Evolutionary conservation across 2,113 vertebrate species (phyloP).

Genomic region (Larimichthys polyactis): DNA sequence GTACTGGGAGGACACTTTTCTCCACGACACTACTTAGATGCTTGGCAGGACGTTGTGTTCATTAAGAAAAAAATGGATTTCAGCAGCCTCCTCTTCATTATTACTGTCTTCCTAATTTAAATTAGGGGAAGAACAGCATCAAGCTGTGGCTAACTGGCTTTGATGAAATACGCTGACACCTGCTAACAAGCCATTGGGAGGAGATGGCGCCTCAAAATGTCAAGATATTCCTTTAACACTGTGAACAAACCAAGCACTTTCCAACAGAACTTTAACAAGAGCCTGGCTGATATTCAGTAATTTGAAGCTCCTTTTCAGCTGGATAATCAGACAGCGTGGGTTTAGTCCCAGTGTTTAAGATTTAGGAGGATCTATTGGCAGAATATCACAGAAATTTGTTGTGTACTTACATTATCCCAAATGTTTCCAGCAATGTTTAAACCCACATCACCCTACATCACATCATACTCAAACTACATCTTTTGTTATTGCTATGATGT

Average conservation of each 20-base stretch:
- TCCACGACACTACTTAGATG: neutral
- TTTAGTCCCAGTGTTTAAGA: neutral
- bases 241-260: conserved; percentile 37
- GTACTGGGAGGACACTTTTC: conserved; percentile 1
- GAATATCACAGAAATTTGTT: no score
- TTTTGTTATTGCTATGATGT: no score
- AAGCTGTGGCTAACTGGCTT: neutral
- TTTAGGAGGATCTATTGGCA: no score
- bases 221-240: conserved; percentile 1
- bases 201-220: conserved; percentile 22
- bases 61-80: conserved; percentile 37
- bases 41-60: conserved; percentile 36
- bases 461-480: no score
- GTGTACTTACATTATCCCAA: no score
- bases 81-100: conserved; percentile 37
- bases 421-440: no score
- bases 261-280: conserved; percentile 7
- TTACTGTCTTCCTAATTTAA: conserved; percentile 30
- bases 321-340: conserved; percentile 9
- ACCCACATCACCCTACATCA: no score
- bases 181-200: conserved; percentile 14
- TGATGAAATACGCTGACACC: neutral
- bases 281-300: neutral
- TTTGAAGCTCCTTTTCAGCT: conserved; percentile 7
- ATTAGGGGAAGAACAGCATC: conserved; percentile 15